phyloP scores from a whole-genome alignment of 2,888 invertebrate species.

The Coelogynopora nodosa region DNA sequence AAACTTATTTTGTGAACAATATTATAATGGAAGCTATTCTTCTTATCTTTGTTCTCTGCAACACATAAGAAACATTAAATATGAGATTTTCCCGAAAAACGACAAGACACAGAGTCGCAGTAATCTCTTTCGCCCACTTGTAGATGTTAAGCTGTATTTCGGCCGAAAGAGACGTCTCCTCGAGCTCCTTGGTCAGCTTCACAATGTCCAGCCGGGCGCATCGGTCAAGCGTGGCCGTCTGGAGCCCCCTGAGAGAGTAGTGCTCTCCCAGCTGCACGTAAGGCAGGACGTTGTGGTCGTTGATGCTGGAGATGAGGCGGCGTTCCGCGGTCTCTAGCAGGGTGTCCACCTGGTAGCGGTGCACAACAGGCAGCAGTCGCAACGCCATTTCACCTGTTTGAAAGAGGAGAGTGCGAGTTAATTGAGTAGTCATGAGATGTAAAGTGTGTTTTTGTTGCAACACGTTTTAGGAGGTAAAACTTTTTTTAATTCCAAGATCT shows the following conservation, averaged over 20 bases:
- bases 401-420: background rate
- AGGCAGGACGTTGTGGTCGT: background rate
- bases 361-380: background rate
- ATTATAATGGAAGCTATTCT: too few relatives aligned
- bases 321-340: background rate
- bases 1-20: too few relatives aligned
- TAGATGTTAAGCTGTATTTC: slow-evolving; percentile 1
- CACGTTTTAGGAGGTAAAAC: too few relatives aligned
- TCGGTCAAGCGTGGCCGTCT: background rate
- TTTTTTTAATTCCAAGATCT: too few relatives aligned
- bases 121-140: too few relatives aligned
- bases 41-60: too few relatives aligned
- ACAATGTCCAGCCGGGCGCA: background rate
- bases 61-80: background rate
- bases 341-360: slow-evolving; percentile 8
- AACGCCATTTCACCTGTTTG: background rate
- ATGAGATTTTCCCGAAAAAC: background rate
- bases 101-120: too few relatives aligned
- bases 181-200: background rate
- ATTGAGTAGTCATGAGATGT: too few relatives aligned
- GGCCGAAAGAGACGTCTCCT: background rate
- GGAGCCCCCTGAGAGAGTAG: background rate
- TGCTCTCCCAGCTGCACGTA: background rate
- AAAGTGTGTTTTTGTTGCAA: too few relatives aligned
- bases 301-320: background rate